phyloP scores from a whole-genome alignment of 2,113 vertebrate genomes.

The Aptenodytes patagonicus region DNA sequence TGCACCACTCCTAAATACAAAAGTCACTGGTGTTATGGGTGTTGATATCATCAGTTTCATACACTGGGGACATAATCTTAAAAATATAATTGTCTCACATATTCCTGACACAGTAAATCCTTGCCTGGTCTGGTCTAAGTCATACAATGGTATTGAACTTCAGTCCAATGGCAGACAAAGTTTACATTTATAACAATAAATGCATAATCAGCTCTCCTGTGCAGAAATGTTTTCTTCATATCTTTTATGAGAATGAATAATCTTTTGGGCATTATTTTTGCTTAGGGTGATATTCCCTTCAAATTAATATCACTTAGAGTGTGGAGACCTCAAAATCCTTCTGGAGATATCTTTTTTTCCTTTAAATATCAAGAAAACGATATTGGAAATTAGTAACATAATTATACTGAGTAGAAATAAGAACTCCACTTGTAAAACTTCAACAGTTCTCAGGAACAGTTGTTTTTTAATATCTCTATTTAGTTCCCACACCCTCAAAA shows the following conservation, averaged over 20 bases:
- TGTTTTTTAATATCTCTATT: background rate
- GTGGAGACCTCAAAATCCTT: background rate
- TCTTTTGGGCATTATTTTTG: background rate
- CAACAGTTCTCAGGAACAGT: background rate
- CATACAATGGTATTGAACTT: background rate
- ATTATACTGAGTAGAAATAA: background rate
- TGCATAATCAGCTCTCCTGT: background rate
- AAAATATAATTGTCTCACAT: background rate
- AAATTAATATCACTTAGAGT: background rate
- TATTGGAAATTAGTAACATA: background rate
- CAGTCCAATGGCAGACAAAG: background rate
- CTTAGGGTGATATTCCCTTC: background rate
- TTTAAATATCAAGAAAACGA: background rate
- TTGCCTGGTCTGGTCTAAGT: background rate
- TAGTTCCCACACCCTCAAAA: background rate
- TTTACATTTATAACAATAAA: background rate
- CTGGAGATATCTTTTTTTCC: background rate
- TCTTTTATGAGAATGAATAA: background rate
- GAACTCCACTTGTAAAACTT: background rate
- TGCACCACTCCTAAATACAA: background rate
- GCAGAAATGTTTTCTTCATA: background rate
- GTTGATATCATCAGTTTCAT: background rate
- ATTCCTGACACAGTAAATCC: background rate
- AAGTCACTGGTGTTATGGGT: background rate
- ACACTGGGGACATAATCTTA: background rate